Conservation (phyloP, 64 coral and sea anemone genomes). For the Pocillopora damicornis region DNA sequence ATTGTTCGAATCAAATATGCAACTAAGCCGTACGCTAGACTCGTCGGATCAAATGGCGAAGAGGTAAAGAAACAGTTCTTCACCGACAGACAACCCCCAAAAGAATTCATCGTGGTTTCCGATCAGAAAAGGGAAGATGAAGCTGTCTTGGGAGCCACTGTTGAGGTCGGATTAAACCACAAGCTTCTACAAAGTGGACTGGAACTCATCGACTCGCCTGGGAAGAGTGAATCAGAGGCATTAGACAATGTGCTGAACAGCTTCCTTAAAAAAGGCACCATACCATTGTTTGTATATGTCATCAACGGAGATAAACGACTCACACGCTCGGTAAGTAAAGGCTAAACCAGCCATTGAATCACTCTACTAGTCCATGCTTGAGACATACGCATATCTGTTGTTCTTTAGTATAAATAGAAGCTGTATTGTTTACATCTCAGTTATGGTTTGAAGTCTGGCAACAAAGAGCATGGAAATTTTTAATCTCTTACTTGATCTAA, state of each 20-base stretch:
- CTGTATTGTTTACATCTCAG: too few relatives aligned
- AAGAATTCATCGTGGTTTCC: conserved; percentile 8
- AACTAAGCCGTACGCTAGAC: background rate
- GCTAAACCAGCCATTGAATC: background rate
- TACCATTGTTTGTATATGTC: conserved; percentile 56
- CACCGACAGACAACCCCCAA: background rate
- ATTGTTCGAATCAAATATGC: conserved; percentile 40
- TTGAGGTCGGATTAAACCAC: conserved; percentile 47
- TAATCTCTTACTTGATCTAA: too few relatives aligned
- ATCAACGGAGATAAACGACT: conserved; percentile 41
- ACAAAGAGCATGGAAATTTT: too few relatives aligned
- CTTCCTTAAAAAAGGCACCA: conserved; percentile 28
- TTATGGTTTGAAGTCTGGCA: too few relatives aligned
- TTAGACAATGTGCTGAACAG: conserved; percentile 37
- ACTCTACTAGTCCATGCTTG: background rate
- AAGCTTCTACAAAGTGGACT: conserved; percentile 34
- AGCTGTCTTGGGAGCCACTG: background rate
- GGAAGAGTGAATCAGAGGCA: conserved; percentile 19
- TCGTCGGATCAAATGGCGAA: conserved; percentile 6
- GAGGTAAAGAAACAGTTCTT: background rate
- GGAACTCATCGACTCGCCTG: conserved; percentile 55
- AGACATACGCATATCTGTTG: background rate
- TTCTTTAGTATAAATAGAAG: background rate
- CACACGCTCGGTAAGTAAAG: conserved; percentile 20
- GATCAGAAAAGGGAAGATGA: background rate